Percentiles rank a stretch among this genome's conserved stretches.
These are phyloP conservation scores for Brachionus calyciflorus DNA, from an alignment of 1,140 invertebrate genomes.

Conservation along the genomic window DNA sequence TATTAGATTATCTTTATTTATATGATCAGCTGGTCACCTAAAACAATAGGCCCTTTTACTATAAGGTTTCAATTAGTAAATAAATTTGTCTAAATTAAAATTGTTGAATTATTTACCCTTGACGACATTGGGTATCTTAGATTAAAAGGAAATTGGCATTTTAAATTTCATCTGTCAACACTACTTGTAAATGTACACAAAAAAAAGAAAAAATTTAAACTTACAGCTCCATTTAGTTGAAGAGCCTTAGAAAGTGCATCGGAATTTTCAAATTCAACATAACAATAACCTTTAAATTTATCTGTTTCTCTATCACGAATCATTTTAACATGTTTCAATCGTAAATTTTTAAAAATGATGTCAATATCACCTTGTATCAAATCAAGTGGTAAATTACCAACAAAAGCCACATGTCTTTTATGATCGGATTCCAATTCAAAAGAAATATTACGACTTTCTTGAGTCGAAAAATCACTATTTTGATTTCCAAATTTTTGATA, in stretches of 20 bases:
- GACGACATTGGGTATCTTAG: too few relatives aligned
- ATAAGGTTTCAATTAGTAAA: too few relatives aligned
- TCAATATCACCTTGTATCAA: constrained; percentile 12
- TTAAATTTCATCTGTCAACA: too few relatives aligned
- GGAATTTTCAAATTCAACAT: constrained; percentile 35
- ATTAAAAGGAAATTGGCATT: too few relatives aligned
- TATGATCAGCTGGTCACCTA: too few relatives aligned
- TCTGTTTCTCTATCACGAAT: constrained; percentile 34
- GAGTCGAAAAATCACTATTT: too few relatives aligned
- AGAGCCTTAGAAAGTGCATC: constrained; percentile 4
- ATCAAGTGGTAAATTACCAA: constrained; percentile 25
- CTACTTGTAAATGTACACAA: not conserved
- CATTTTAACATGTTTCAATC: constrained; percentile 13
- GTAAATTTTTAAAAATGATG: constrained; percentile 37
- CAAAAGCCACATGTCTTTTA: not conserved
- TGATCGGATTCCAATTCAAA: not conserved
- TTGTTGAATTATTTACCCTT: too few relatives aligned
- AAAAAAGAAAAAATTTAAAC: not conserved
- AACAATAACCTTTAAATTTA: constrained; percentile 34
- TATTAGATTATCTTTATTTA: too few relatives aligned
- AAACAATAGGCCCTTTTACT: too few relatives aligned
- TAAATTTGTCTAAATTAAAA: too few relatives aligned
- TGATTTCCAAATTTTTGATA: too few relatives aligned
- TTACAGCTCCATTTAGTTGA: constrained; percentile 24
- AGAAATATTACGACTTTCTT: too few relatives aligned